Evolutionary conservation across 2,113 vertebrate species (phyloP), one percentile per base, ranked within the genome.

Genomic region (Actenoides lindsayi): DNA sequence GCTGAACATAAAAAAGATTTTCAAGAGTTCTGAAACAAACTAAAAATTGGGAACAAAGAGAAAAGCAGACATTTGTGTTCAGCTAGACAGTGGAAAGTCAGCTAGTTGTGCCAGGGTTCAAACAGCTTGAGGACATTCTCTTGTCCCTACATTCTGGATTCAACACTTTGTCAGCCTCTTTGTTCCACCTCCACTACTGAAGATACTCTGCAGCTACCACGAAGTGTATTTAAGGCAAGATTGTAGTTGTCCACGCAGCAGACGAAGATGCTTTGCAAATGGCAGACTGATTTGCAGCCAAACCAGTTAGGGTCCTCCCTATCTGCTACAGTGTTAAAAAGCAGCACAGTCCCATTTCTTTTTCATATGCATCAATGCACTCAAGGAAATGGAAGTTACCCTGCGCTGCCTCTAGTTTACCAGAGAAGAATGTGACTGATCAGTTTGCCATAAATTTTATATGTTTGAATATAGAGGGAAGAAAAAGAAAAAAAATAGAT

Each of bases 291-390:
- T n/a, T n/a, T 84, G 53, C 69, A 89, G 62, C 21, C 62, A 37
- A 0, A 16, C 28, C 70, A 75, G 37, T 13, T 27, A 8, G 19
- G 27, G 24, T 39, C 27, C 39, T 87, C 14, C 39, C 39, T 51
- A 39, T 30, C 63, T 54, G 28, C 60, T 21, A 11, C 39, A 60
- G 15, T 0, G 0, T 31, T 20, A 7, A 30, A 68, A 65, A 79
- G 42, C 27, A 46, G 48, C 62, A 65, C 23, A 21, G 16, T 7
- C 76, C 73, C 28, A 54, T 44, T 53, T 54, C 78, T 57, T 54
- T 67, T 51, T 60, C 67, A 76, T 6, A 6, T 21, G 39, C 67
- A 57, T 31, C 68, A 25, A 1, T 16, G 37, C 63, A 24, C 23
- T 69, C 19, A 31, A 53, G 59, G 53, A 48, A 85, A 85, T 28